These are phyloP conservation scores for Leptinotarsa texana DNA, from an alignment of 1,140 invertebrate genomes.

Conservation along the genomic window DNA sequence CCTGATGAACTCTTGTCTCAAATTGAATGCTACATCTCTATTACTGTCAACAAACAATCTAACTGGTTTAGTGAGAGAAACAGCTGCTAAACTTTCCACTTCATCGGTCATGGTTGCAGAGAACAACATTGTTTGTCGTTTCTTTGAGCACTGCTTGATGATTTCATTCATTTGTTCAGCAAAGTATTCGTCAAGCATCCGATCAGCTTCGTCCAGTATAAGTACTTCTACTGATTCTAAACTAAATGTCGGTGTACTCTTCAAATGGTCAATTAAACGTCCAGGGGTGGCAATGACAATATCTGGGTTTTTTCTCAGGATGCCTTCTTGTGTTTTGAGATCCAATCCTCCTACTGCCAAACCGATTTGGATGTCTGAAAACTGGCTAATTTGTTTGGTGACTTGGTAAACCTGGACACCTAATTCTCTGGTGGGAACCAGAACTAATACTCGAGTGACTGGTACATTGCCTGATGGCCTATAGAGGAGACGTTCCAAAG, in stretches of 20 bases:
- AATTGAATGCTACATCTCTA: conserved; percentile 91
- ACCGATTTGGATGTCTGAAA: conserved; percentile 80
- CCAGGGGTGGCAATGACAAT: conserved; percentile 98
- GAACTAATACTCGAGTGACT: conserved; percentile 84
- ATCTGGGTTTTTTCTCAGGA: conserved; percentile 88
- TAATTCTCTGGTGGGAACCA: conserved; percentile 96
- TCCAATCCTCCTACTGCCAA: conserved; percentile 92
- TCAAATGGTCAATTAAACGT: conserved; percentile 95
- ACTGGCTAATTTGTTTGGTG: conserved; percentile 87
- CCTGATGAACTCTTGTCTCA: conserved; percentile 92
- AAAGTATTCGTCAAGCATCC: conserved; percentile 98
- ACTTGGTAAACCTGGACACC: conserved; percentile 92
- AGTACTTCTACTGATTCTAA: conserved; percentile 91
- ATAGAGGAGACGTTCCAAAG: conserved; percentile 90
- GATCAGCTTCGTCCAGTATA: conserved; percentile 92
- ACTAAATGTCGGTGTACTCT: conserved; percentile 91
- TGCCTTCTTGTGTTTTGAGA: conserved; percentile 88
- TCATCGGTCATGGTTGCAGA: conserved; percentile 98
- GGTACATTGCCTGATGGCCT: conserved; percentile 65
- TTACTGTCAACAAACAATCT: conserved; percentile 95
- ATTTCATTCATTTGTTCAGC: conserved; percentile 98
- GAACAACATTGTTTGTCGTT: conserved; percentile 96
- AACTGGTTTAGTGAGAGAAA: conserved; percentile 89
- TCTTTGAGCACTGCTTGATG: conserved; percentile 84
- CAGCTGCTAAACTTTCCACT: conserved; percentile 79